Conservation (phyloP, 2,797 vertebrate genomes). For the Cossypha heuglini region DNA sequence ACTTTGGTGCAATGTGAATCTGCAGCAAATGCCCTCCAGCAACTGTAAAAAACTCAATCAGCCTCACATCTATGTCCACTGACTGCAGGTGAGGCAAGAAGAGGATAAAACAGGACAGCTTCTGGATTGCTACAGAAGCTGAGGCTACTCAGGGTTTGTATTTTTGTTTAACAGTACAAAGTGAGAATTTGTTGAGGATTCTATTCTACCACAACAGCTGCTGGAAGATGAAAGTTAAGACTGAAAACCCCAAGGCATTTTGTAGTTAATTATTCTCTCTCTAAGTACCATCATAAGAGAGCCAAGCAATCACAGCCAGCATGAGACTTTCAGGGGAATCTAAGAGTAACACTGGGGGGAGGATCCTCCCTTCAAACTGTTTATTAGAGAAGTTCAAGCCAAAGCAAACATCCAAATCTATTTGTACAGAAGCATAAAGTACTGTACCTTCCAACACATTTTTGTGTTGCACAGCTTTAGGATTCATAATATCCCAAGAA, state of each 20-base stretch:
- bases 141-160: neutral
- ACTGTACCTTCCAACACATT: neutral
- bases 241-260: neutral
- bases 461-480: neutral
- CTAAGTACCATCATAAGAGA: neutral
- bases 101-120: neutral
- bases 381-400: neutral
- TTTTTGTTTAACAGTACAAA: neutral
- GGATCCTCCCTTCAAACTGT: neutral
- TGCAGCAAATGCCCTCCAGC: neutral
- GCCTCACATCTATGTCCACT: neutral
- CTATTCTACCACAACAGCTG: neutral
- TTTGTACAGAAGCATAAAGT: neutral
- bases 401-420: neutral
- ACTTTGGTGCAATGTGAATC: neutral
- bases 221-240: neutral
- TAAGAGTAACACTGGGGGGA: neutral
- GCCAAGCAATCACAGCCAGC: neutral
- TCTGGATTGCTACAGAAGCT: neutral
- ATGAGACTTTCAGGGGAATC: neutral
- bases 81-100: neutral
- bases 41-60: neutral
- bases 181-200: neutral
- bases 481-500: neutral
- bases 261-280: conserved; percentile 4